phyloP scores from a whole-genome alignment of 2,797 vertebrate species.

The Spinus pinus region DNA sequence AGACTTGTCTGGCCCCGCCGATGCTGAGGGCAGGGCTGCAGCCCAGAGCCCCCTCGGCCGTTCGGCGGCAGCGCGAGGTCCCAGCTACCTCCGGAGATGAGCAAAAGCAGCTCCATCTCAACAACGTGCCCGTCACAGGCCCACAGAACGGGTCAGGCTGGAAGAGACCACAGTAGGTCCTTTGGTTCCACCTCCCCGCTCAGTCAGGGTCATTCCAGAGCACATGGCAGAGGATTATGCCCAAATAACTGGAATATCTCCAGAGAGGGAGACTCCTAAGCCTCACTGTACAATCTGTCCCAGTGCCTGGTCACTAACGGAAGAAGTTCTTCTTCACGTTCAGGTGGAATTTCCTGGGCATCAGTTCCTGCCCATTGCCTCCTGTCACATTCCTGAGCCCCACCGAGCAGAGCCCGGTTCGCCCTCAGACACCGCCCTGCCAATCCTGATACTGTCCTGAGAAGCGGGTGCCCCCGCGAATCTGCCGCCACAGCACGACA shows the following conservation, averaged over 20 bases:
- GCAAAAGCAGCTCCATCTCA: neutral
- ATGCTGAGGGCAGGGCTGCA: neutral
- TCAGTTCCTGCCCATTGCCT: neutral
- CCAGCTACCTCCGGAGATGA: fast-evolving
- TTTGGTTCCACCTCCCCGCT: neutral
- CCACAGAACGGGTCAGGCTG: neutral
- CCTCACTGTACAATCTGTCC: neutral
- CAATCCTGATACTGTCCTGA: neutral
- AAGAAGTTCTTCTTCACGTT: neutral
- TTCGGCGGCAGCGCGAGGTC: fast-evolving
- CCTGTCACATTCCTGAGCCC: neutral
- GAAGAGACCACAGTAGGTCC: neutral
- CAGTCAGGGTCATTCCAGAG: neutral
- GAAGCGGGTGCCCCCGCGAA: fast-evolving
- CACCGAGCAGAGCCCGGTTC: neutral
- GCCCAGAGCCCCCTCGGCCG: neutral
- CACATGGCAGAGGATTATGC: neutral
- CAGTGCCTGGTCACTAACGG: neutral
- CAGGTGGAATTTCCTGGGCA: neutral
- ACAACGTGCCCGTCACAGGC: neutral
- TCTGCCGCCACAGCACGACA: neutral
- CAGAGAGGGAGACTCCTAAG: neutral
- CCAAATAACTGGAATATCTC: neutral
- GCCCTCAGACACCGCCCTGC: neutral
- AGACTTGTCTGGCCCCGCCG: fast-evolving